Conservation (phyloP, 2,797 vertebrate genomes). For the Paedocypris micromegethes region DNA sequence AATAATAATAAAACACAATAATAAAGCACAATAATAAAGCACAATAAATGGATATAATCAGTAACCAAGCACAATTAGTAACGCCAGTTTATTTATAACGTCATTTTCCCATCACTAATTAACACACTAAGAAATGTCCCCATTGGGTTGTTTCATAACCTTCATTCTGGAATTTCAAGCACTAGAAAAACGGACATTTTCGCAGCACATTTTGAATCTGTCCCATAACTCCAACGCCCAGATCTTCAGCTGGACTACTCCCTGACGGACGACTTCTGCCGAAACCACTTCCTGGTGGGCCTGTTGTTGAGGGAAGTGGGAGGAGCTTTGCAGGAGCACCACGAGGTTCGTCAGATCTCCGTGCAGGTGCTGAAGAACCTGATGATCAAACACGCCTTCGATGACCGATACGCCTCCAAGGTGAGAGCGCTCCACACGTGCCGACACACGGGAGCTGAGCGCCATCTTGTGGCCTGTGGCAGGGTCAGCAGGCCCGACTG, state of each 20-base stretch:
- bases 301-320: constrained; percentile 88
- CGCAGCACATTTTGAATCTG: neutral
- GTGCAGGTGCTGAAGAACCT: constrained; percentile 92
- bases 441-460: neutral
- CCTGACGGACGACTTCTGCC: constrained; percentile 94
- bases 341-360: constrained; percentile 85
- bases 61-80: no score
- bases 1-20: no score
- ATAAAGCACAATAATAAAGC: no score
- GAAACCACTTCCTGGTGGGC: constrained; percentile 94
- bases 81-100: no score
- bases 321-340: constrained; percentile 84
- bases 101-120: no score
- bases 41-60: no score
- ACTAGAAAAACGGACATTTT: no score
- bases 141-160: no score
- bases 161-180: no score
- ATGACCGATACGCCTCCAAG: constrained; percentile 87
- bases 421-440: constrained; percentile 54
- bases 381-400: constrained; percentile 95
- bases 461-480: constrained; percentile 3
- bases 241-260: constrained; percentile 95
- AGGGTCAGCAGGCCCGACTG: constrained; percentile 93
- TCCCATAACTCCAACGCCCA: constrained; percentile 47
- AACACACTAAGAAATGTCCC: no score